Evolutionary conservation across 2,113 vertebrate genomes (phyloP).

Genomic region (Caloenas nicobarica): DNA sequence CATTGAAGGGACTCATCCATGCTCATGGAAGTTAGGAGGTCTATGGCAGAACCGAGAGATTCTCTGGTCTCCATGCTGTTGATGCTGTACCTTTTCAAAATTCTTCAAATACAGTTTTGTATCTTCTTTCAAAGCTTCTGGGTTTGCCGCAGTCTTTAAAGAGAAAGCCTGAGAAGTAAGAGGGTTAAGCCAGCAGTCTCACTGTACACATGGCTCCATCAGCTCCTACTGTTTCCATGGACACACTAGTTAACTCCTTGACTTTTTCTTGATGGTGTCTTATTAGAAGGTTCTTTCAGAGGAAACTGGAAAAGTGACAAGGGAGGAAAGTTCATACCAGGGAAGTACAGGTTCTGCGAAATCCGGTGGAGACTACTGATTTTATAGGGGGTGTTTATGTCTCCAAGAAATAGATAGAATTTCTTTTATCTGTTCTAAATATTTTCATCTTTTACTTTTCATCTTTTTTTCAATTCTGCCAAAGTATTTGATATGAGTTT

Average conservation of each 20-base stretch:
- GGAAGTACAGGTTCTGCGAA: not conserved
- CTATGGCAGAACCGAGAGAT: not conserved
- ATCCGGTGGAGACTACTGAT: not conserved
- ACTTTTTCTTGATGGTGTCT: not conserved
- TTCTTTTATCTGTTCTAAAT: conserved; percentile 1
- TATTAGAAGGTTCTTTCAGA: not conserved
- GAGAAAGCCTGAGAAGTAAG: not conserved
- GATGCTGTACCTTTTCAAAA: not conserved
- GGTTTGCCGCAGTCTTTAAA: not conserved
- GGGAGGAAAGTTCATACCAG: not conserved
- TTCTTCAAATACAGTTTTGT: not conserved
- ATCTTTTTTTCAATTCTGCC: not conserved
- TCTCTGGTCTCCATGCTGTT: not conserved
- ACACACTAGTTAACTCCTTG: not conserved
- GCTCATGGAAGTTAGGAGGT: not conserved
- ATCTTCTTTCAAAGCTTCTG: not conserved
- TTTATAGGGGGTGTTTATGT: not conserved
- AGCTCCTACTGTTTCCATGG: conserved; percentile 37
- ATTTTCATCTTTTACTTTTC: conserved; percentile 15
- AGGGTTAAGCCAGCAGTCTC: not conserved
- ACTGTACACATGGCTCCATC: not conserved
- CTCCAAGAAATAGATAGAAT: not conserved
- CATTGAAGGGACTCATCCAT: not conserved
- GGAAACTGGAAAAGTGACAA: not conserved
- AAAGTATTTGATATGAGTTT: not conserved